Percentiles rank a stretch among this genome's conserved stretches.
These are phyloP conservation scores for Hippocampus abdominalis DNA, from an alignment of 2,113 vertebrate species.

Conservation along the genomic window DNA sequence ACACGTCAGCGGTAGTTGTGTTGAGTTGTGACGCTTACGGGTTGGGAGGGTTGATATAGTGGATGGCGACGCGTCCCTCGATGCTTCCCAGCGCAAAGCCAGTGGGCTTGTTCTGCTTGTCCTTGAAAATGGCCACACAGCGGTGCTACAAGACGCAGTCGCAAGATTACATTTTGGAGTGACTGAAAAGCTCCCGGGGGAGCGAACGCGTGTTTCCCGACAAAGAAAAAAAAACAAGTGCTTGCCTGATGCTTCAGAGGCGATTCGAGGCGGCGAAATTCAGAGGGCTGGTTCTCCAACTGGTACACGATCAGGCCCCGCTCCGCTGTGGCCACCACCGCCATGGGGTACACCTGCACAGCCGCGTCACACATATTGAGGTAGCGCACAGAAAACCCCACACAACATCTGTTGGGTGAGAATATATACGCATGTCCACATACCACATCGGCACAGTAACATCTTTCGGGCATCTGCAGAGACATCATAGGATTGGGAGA, in stretches of 20 bases:
- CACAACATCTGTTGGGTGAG: background rate
- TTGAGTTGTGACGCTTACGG: constrained; percentile 79
- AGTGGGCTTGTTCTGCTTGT: constrained; percentile 98
- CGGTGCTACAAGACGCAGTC: constrained; percentile 77
- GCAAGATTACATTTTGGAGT: background rate
- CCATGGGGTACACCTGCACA: constrained; percentile 93
- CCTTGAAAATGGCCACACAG: constrained; percentile 98
- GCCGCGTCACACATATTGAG: background rate
- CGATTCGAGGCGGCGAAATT: constrained; percentile 95
- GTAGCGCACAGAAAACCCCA: background rate
- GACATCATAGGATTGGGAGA: constrained; percentile 97
- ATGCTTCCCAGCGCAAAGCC: constrained; percentile 98
- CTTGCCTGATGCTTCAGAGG: constrained; percentile 96
- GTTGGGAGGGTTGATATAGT: constrained; percentile 97
- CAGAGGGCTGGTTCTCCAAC: constrained; percentile 94
- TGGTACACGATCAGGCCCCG: constrained; percentile 96
- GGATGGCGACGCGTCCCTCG: constrained; percentile 95
- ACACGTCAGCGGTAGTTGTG: background rate
- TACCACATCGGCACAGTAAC: constrained; percentile 98
- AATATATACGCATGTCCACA: constrained; percentile 38
- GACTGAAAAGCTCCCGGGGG: background rate
- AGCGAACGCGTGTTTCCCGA: background rate
- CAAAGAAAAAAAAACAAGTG: constrained; percentile 1
- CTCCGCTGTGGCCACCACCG: constrained; percentile 94
- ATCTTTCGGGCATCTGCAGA: constrained; percentile 89